phyloP scores from a whole-genome alignment of 2,113 vertebrate species.

The Myotis davidii region DNA sequence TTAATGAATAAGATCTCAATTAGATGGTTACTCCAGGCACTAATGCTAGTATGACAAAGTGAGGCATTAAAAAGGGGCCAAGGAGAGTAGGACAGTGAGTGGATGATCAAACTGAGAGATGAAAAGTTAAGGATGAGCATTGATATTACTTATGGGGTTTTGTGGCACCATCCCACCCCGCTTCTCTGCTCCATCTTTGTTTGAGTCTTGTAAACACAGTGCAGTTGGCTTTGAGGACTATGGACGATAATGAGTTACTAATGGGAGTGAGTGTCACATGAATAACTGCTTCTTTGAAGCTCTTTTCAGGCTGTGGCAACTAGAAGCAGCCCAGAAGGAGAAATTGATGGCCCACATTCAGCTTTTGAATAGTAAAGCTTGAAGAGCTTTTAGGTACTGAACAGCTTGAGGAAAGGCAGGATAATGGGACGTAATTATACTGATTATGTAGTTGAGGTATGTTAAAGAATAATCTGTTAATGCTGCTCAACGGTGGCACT shows the following conservation, averaged over 20 bases:
- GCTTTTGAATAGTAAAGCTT: conserved; percentile 67
- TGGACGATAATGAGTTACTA: conserved; percentile 20
- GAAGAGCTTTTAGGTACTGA: conserved; percentile 71
- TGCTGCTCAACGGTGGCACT: conserved; percentile 51
- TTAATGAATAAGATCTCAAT: conserved; percentile 64
- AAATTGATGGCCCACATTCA: conserved; percentile 69
- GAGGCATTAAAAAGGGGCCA: conserved; percentile 9
- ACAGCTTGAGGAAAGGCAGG: conserved; percentile 65
- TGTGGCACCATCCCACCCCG: background rate
- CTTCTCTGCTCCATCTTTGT: background rate
- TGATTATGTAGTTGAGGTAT: conserved; percentile 69
- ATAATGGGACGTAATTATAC: conserved; percentile 69
- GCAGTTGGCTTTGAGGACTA: background rate
- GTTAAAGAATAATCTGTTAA: conserved; percentile 65
- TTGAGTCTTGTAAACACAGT: conserved; percentile 25
- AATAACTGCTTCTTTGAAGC: conserved; percentile 61
- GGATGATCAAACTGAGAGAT: background rate
- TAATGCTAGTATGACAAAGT: background rate
- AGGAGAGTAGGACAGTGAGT: background rate
- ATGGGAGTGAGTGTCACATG: background rate
- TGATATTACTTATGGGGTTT: background rate
- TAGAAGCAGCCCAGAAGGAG: conserved; percentile 60
- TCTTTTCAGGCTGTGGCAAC: conserved; percentile 50
- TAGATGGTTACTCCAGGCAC: conserved; percentile 38
- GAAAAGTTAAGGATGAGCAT: background rate